Evolutionary conservation across 1,140 invertebrate genomes (phyloP), one percentile per base, ranked within the genome.

Genomic region (Apis cerana): DNA sequence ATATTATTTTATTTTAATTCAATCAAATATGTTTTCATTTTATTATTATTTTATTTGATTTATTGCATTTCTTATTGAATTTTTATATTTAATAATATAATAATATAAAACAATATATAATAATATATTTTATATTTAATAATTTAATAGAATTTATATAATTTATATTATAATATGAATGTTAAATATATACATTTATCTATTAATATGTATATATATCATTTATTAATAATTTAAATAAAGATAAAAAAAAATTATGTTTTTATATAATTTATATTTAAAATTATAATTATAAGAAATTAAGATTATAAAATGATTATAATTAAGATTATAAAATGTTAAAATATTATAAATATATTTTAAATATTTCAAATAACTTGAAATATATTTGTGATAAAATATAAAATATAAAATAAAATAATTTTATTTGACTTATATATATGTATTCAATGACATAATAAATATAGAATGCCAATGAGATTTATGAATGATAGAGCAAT

Each of bases 401-500:
- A 67, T 77, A 52, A 61, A 54, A 72, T 54, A 19, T 64, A 72
- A 4, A 54, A 43, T 27, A 27, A 80, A 33, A 79, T 56, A 1
- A 23, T 56, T 62, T 77, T 15, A 50, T 3, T 74, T 64, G 50
- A 64, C 13, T 74, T 80, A 12, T 64, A 52, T 8, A 23, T 19
- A 52, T 56, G 8, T 64, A 64, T 74, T 62, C 50, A 33, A 33
- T 54, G 59, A 64, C 50, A 80, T 27, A 54, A 13, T 2, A 23
- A 74, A n/a, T 21, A 52, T 1, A 33, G 69, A 80, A 80, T 80
- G 43, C 21, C 50, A 80, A 74, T 80, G 78, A 72, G 27, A 54
- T 33, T 72, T 74, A 74, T 64, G 50, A 80, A 74, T 74, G 78
- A 27, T 80, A 72, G 27, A 71, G 52, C 19, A 69, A 50, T 78